A percentile compares a stretch with the other conserved stretches of the same genome.
phyloP scores from a whole-genome alignment of 2,888 invertebrate genomes.

The Autographa pulchrina region DNA sequence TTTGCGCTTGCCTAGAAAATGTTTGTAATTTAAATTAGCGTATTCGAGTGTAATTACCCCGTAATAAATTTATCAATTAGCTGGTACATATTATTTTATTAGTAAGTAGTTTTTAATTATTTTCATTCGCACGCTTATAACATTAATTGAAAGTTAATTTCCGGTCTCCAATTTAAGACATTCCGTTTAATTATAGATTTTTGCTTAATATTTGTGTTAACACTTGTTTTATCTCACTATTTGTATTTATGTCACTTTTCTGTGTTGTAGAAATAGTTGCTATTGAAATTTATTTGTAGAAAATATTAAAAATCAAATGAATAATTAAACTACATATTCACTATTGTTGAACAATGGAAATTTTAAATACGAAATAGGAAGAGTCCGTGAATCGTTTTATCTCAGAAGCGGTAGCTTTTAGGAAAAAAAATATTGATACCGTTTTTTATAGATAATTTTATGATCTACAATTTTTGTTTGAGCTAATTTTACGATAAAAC shows the following conservation, averaged over 20 bases:
- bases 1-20: conserved; percentile 19
- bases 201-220: conserved; percentile 45
- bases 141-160: conserved; percentile 43
- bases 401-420: too few relatives aligned
- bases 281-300: conserved; percentile 6
- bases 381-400: too few relatives aligned
- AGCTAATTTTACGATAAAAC: too few relatives aligned
- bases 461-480: too few relatives aligned
- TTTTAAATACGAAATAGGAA: too few relatives aligned
- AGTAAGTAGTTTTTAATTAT: conserved; percentile 45
- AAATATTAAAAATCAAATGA: too few relatives aligned
- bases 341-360: too few relatives aligned
- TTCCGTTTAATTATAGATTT: conserved; percentile 24
- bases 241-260: conserved; percentile 16
- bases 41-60: conserved; percentile 37
- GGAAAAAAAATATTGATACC: too few relatives aligned
- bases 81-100: conserved; percentile 35
- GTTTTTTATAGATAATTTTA: too few relatives aligned
- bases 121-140: conserved; percentile 50
- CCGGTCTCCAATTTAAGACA: conserved; percentile 19
- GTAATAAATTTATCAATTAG: conserved; percentile 52
- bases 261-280: conserved; percentile 17
- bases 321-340: too few relatives aligned
- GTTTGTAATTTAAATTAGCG: conserved; percentile 34
- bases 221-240: conserved; percentile 18